phyloP scores from a whole-genome alignment of 2,888 invertebrate species.

The Gymnosoma rotundatum region DNA sequence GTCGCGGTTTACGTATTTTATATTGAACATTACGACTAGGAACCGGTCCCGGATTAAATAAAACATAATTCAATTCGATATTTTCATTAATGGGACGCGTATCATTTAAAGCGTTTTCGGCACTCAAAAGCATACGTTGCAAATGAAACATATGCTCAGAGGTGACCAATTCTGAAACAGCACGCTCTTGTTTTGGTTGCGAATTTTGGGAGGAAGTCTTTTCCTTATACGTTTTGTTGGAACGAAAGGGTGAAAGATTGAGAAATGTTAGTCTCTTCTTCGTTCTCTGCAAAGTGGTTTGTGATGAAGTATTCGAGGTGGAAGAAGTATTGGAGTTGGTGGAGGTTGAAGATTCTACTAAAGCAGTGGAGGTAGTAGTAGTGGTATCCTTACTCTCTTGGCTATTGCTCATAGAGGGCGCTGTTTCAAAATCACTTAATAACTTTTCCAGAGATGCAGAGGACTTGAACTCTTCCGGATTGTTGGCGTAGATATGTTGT shows the following conservation, averaged over 20 bases:
- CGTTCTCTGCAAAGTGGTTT: constrained; percentile 73
- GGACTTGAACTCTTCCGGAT: constrained; percentile 47
- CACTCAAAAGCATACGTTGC: constrained; percentile 75
- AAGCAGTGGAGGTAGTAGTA: constrained; percentile 77
- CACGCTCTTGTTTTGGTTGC: constrained; percentile 71
- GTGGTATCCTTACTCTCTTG: constrained; percentile 78
- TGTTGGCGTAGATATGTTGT: constrained; percentile 59
- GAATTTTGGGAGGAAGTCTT: constrained; percentile 67
- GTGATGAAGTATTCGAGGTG: constrained; percentile 73
- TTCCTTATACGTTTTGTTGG: constrained; percentile 49
- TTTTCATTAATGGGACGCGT: constrained; percentile 80
- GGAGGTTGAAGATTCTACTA: constrained; percentile 79
- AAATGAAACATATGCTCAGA: constrained; percentile 77
- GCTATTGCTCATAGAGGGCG: constrained; percentile 78
- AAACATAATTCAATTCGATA: constrained; percentile 81
- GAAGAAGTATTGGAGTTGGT: constrained; percentile 75
- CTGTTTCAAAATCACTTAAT: constrained; percentile 72
- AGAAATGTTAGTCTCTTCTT: constrained; percentile 80
- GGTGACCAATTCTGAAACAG: constrained; percentile 77
- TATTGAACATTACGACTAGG: constrained; percentile 81
- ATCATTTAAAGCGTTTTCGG: constrained; percentile 74
- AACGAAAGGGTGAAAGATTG: constrained; percentile 79
- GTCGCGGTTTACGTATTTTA: constrained; percentile 80
- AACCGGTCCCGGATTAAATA: constrained; percentile 82
- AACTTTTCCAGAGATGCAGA: constrained; percentile 74